Conservation (phyloP, 2,797 vertebrate species). For the Enoplosus armatus region DNA sequence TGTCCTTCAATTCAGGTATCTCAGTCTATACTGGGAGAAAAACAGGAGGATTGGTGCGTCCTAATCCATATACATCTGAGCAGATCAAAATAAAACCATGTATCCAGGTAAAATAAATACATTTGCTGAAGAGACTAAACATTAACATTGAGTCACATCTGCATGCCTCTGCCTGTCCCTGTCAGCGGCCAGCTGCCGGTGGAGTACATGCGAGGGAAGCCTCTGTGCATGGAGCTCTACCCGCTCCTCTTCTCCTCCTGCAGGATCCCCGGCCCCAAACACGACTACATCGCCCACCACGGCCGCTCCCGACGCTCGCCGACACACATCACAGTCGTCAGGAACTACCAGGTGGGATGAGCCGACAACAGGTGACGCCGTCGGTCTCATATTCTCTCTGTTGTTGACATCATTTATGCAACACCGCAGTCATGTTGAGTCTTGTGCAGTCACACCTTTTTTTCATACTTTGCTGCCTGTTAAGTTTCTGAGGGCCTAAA, state of each 20-base stretch:
- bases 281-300: conserved; percentile 84
- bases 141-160: neutral
- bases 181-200: conserved; percentile 79
- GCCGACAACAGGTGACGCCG: neutral
- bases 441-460: conserved; percentile 30
- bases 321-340: conserved; percentile 87
- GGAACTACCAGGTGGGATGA: conserved; percentile 87
- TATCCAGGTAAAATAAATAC: neutral
- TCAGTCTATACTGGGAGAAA: neutral
- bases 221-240: conserved; percentile 89
- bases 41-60: neutral
- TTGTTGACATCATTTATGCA: neutral
- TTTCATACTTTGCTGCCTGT: neutral
- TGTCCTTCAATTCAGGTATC: neutral
- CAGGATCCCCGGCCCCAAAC: conserved; percentile 88
- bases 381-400: neutral
- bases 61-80: no score
- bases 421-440: conserved; percentile 11
- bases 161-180: neutral
- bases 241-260: conserved; percentile 89
- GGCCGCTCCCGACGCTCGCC: conserved; percentile 78
- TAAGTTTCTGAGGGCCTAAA: neutral
- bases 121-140: neutral
- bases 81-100: neutral
- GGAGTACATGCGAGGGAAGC: conserved; percentile 83